Percentiles rank a stretch among this genome's conserved stretches.
These are phyloP conservation scores for Octomys mimax DNA, from an alignment of 2,797 vertebrate genomes.

Conservation along the genomic window DNA sequence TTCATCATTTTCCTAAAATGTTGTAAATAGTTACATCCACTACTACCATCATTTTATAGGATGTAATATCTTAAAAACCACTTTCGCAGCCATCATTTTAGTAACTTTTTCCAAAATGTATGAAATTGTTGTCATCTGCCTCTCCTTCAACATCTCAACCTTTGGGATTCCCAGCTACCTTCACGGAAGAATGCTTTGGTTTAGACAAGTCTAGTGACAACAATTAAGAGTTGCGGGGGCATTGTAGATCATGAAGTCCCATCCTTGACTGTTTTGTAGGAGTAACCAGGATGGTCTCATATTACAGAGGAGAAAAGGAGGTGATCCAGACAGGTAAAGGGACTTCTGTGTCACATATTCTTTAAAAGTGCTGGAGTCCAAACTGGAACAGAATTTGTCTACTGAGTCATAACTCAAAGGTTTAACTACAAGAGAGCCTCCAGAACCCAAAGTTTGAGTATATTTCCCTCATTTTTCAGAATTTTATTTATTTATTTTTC, in stretches of 20 bases:
- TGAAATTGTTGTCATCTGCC: neutral
- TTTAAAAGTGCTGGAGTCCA: neutral
- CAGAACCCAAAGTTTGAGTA: neutral
- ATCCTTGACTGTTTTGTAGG: neutral
- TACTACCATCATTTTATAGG: neutral
- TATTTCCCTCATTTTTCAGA: neutral
- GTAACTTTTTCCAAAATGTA: conserved; percentile 17
- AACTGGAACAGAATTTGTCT: neutral
- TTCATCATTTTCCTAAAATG: conserved; percentile 13
- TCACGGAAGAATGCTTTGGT: neutral
- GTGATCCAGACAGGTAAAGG: neutral
- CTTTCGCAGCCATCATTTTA: neutral
- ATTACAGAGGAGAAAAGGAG: neutral
- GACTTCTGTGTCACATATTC: neutral
- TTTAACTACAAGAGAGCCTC: neutral
- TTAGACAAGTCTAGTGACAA: neutral
- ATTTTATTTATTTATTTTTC: neutral
- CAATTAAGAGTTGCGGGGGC: neutral
- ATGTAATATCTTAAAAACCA: neutral
- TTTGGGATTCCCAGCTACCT: neutral
- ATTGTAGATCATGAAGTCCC: neutral
- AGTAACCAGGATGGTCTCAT: neutral
- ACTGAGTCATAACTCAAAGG: neutral
- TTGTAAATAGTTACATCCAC: neutral
- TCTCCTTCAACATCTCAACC: neutral